Conservation (phyloP, 2,797 vertebrate species). For the Cirrhinus molitorella region DNA sequence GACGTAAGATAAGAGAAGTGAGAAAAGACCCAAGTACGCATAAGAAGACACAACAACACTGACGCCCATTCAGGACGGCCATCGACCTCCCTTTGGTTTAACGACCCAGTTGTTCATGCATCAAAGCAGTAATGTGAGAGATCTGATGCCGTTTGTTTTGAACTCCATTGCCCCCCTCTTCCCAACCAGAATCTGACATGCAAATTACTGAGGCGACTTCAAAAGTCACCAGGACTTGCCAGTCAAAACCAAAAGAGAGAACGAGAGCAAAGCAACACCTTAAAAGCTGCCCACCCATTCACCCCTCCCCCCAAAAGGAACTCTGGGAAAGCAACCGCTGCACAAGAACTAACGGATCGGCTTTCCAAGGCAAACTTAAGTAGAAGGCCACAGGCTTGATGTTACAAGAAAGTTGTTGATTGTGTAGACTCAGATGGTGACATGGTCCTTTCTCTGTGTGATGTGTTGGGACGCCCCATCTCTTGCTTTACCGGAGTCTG, state of each 20-base stretch:
- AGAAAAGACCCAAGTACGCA: neutral
- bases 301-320: neutral
- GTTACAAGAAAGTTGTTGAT: constrained; percentile 66
- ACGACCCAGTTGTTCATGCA: constrained; percentile 78
- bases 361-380: constrained; percentile 67
- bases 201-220: constrained; percentile 73
- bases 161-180: constrained; percentile 62
- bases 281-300: constrained; percentile 21
- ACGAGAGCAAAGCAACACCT: constrained; percentile 53
- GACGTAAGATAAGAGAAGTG: constrained; percentile 10
- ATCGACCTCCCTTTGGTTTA: constrained; percentile 76
- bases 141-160: constrained; percentile 50
- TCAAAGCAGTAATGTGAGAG: constrained; percentile 70
- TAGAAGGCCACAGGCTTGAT: constrained; percentile 45
- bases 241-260: constrained; percentile 72
- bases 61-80: constrained; percentile 60
- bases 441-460: constrained; percentile 73
- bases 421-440: constrained; percentile 73
- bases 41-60: constrained; percentile 25
- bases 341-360: constrained; percentile 51
- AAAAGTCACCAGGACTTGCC: constrained; percentile 70
- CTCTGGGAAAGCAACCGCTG: constrained; percentile 56
- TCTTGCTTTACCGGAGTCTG: constrained; percentile 65
- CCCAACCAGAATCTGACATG: constrained; percentile 67
- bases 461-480: constrained; percentile 57